Percentiles rank a stretch among this genome's conserved stretches.
Conservation (phyloP, 2,888 invertebrate genomes). For the Rhogogaster chlorosoma region DNA sequence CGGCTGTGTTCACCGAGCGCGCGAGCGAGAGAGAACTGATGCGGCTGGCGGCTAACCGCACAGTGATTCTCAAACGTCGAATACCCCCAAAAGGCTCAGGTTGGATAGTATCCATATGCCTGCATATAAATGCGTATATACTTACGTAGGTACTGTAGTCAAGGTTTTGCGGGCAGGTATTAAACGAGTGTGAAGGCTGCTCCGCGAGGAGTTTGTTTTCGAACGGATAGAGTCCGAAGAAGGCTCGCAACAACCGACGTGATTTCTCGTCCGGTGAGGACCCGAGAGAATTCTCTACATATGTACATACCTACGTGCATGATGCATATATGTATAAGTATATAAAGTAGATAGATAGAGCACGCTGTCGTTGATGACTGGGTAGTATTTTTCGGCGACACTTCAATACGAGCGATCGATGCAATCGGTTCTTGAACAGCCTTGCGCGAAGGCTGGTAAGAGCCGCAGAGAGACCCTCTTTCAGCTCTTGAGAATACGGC, state of each 20-base stretch:
- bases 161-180: slow-evolving; percentile 9
- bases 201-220: background rate
- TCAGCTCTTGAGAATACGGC: slow-evolving; percentile 29
- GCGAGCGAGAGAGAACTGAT: slow-evolving; percentile 64
- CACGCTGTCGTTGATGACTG: slow-evolving; percentile 30
- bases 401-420: slow-evolving; percentile 38
- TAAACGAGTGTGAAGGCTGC: slow-evolving; percentile 16
- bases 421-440: slow-evolving; percentile 22
- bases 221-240: slow-evolving; percentile 15
- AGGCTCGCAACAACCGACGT: background rate
- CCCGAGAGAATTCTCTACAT: background rate
- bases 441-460: background rate
- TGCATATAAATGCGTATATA: background rate
- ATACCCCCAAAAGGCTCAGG: slow-evolving; percentile 38
- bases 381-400: slow-evolving; percentile 28
- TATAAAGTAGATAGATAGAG: background rate
- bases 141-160: background rate
- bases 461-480: slow-evolving; percentile 29
- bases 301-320: background rate
- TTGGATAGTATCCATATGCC: background rate
- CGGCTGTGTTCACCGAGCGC: slow-evolving; percentile 54
- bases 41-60: slow-evolving; percentile 76
- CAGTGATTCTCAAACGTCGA: slow-evolving; percentile 76
- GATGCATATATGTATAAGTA: background rate
- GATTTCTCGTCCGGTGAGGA: slow-evolving; percentile 29